These are phyloP conservation scores for Mimas tiliae DNA, from an alignment of 2,888 invertebrate genomes.

Conservation along the genomic window DNA sequence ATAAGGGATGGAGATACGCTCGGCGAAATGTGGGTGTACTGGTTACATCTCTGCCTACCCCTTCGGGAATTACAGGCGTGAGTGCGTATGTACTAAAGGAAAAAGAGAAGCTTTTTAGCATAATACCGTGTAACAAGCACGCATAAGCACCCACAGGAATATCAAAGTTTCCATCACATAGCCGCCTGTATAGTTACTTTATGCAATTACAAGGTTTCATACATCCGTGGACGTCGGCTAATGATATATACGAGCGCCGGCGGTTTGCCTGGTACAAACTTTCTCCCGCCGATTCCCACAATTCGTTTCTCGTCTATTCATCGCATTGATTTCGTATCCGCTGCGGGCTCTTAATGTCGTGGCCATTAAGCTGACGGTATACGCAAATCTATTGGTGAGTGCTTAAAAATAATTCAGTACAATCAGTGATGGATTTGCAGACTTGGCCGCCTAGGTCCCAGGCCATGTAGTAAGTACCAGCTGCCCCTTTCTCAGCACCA, in stretches of 20 bases:
- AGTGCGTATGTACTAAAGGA: too few relatives aligned
- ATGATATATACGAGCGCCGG: conserved; percentile 42
- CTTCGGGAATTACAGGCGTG: too few relatives aligned
- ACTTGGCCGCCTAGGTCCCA: too few relatives aligned
- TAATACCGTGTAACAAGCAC: not conserved
- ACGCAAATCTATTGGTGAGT: too few relatives aligned
- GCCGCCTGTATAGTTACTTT: not conserved
- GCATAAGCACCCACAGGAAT: not conserved
- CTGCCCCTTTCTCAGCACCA: too few relatives aligned
- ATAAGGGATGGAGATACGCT: too few relatives aligned
- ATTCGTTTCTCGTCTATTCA: conserved; percentile 79
- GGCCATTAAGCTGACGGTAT: conserved; percentile 43
- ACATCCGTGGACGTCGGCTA: conserved; percentile 37
- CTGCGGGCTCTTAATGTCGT: conserved; percentile 55
- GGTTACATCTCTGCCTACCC: too few relatives aligned
- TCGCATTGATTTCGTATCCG: conserved; percentile 76
- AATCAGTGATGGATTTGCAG: too few relatives aligned
- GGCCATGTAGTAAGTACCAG: too few relatives aligned
- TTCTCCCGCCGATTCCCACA: conserved; percentile 64
- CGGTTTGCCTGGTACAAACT: conserved; percentile 68
- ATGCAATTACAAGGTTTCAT: conserved; percentile 24
- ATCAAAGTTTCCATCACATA: conserved; percentile 6
- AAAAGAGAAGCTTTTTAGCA: not conserved
- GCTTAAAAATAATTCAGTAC: too few relatives aligned
- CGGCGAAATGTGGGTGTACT: too few relatives aligned